Evolutionary conservation across 2,113 vertebrate species (phyloP).

Genomic region (Aleadryas rufinucha): DNA sequence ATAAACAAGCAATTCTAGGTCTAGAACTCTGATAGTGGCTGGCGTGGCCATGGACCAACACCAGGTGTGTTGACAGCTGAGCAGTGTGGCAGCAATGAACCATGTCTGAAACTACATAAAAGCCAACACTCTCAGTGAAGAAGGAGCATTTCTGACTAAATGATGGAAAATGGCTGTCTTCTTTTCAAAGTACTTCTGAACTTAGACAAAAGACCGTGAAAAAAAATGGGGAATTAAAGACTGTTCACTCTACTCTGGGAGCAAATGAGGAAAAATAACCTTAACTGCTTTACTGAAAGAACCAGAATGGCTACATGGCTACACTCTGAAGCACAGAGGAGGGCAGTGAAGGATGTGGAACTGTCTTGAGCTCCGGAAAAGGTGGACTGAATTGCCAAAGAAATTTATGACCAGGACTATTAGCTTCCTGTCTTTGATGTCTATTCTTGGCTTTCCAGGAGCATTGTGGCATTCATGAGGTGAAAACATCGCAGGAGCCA

Average conservation of each 20-base stretch:
- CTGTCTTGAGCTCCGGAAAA: conserved; percentile 23
- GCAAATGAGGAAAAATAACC: background rate
- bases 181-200: background rate
- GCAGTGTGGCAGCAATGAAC: background rate
- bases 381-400: conserved; percentile 26
- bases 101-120: background rate
- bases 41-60: accelerated
- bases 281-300: background rate
- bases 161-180: background rate
- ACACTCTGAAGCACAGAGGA: background rate
- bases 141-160: background rate
- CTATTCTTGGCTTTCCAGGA: conserved; percentile 58
- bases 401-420: conserved; percentile 53
- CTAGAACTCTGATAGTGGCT: background rate
- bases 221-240: background rate
- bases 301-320: background rate
- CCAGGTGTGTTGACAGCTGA: accelerated
- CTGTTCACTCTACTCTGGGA: background rate
- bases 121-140: background rate
- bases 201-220: background rate
- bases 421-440: conserved; percentile 65
- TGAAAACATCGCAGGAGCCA: conserved; percentile 24
- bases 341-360: conserved; percentile 16
- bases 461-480: conserved; percentile 56
- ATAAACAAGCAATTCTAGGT: background rate